phyloP scores from a whole-genome alignment of 2,797 vertebrate genomes.

The Linurgus olivaceus region DNA sequence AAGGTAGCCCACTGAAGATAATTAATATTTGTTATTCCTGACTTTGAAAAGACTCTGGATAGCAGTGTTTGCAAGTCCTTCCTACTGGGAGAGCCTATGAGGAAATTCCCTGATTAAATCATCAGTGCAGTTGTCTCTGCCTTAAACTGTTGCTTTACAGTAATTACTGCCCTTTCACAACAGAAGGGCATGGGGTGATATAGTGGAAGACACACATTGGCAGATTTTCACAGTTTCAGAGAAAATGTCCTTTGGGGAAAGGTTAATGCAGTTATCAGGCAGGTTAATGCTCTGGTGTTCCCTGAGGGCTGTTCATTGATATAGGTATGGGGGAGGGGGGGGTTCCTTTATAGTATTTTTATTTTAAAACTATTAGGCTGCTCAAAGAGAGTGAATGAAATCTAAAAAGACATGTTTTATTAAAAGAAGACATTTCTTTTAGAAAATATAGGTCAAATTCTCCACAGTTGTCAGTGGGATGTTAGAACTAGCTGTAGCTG shows the following conservation, averaged over 20 bases:
- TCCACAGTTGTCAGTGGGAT: neutral
- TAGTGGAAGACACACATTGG: slow-evolving; percentile 25
- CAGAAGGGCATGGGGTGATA: neutral
- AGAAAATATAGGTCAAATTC: slow-evolving; percentile 24
- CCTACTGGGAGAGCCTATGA: neutral
- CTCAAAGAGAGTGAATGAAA: slow-evolving; percentile 21
- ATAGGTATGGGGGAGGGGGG: neutral
- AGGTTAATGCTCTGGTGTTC: neutral
- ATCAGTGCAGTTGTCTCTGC: neutral
- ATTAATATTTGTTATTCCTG: slow-evolving; percentile 59
- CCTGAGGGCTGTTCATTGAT: neutral
- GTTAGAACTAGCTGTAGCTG: neutral
- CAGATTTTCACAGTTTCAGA: slow-evolving; percentile 57
- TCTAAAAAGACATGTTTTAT: slow-evolving; percentile 19
- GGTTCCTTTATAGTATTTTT: neutral
- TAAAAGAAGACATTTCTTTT: neutral
- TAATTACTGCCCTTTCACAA: slow-evolving; percentile 47
- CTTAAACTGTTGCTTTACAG: slow-evolving; percentile 28
- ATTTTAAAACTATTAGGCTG: neutral
- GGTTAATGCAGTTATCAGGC: slow-evolving; percentile 50
- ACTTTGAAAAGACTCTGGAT: slow-evolving; percentile 6
- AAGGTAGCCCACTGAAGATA: slow-evolving; percentile 46
- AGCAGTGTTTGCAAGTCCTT: neutral
- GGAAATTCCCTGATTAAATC: neutral
- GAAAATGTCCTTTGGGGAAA: slow-evolving; percentile 24